These are phyloP conservation scores for Piprites chloris DNA, from an alignment of 2,113 vertebrate genomes.

Conservation along the genomic window DNA sequence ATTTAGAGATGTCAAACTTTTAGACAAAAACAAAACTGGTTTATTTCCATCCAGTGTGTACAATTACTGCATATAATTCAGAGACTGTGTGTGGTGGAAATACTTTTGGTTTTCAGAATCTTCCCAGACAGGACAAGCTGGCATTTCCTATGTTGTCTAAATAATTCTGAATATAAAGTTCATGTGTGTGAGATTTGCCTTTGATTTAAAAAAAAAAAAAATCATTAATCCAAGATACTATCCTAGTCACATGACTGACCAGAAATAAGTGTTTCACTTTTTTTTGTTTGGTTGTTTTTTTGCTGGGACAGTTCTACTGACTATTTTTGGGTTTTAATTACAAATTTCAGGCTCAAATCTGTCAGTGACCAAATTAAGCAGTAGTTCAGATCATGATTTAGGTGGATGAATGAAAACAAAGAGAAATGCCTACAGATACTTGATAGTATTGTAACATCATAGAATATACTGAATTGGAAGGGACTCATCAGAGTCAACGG, in stretches of 20 bases:
- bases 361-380: neutral
- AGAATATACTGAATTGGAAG: neutral
- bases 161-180: neutral
- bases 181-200: accelerated
- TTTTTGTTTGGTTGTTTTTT: neutral
- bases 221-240: neutral
- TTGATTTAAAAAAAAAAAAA: neutral
- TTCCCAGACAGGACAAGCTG: neutral
- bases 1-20: neutral
- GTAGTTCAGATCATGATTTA: neutral
- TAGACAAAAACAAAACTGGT: neutral
- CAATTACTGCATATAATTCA: neutral
- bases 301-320: neutral
- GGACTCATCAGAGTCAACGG: neutral
- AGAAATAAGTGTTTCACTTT: neutral
- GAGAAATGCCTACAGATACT: neutral
- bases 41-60: neutral
- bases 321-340: neutral
- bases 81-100: neutral
- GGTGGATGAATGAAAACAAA: neutral
- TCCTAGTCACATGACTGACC: neutral
- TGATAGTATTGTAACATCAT: neutral
- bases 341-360: neutral
- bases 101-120: neutral
- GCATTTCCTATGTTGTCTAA: neutral